Conservation (phyloP, 2,888 invertebrate species). For the Phalera bucephala region DNA sequence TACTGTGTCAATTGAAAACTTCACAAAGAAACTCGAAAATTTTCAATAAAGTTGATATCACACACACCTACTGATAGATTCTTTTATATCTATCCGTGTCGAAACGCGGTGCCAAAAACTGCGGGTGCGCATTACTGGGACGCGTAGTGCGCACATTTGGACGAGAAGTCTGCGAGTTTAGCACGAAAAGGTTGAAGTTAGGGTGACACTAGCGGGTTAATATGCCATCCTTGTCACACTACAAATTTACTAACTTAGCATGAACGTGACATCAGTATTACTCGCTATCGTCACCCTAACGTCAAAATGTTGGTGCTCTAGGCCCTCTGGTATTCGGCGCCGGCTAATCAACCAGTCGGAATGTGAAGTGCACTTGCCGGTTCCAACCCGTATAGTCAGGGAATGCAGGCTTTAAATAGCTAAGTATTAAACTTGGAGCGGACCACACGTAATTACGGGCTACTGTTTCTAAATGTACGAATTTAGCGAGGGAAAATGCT, state of each 20-base stretch:
- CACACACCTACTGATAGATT: slow-evolving; percentile 3
- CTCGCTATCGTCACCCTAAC: too few species aligned
- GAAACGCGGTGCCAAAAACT: slow-evolving; percentile 41
- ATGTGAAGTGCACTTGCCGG: slow-evolving; percentile 43
- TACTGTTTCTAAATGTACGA: slow-evolving; percentile 3
- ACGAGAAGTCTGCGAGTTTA: slow-evolving; percentile 27
- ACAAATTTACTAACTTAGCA: too few species aligned
- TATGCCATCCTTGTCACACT: too few species aligned
- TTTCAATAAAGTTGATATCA: neutral
- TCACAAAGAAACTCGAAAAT: neutral
- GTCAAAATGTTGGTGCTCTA: too few species aligned
- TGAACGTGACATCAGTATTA: too few species aligned
- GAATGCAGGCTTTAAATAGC: slow-evolving; percentile 20
- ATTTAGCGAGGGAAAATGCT: neutral
- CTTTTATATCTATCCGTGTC: slow-evolving; percentile 34
- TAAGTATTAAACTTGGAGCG: slow-evolving; percentile 26
- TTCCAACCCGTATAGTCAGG: slow-evolving; percentile 11
- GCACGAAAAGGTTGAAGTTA: too few species aligned
- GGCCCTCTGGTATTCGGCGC: slow-evolving; percentile 15
- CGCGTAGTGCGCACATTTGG: slow-evolving; percentile 18
- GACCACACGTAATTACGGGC: slow-evolving; percentile 18
- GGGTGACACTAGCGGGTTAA: too few species aligned
- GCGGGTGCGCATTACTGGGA: slow-evolving; percentile 43
- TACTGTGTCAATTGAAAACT: too few species aligned
- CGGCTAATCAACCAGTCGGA: slow-evolving; percentile 56